These are phyloP conservation scores for Drosophila cognata DNA, from an alignment of 2,888 invertebrate genomes.

Conservation along the genomic window DNA sequence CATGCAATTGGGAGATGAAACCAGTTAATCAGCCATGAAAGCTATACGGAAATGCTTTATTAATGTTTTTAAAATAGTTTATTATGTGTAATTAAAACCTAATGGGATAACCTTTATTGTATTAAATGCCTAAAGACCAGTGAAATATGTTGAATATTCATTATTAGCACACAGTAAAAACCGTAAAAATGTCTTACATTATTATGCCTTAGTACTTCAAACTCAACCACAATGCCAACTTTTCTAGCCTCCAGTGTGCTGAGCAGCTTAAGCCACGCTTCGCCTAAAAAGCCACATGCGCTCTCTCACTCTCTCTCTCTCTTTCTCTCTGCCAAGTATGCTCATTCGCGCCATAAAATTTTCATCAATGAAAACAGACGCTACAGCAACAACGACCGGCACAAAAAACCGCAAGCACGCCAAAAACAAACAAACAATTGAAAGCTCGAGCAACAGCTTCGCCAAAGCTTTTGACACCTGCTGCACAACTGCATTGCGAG, in stretches of 20 bases:
- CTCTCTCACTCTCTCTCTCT: conserved; percentile 14
- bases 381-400: conserved; percentile 68
- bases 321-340: conserved; percentile 3
- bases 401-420: conserved; percentile 57
- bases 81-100: not conserved
- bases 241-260: conserved; percentile 38
- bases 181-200: not conserved
- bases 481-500: conserved; percentile 43
- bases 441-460: conserved; percentile 54
- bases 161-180: not conserved
- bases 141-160: not conserved
- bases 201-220: not conserved
- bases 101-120: not conserved
- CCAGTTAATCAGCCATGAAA: not conserved
- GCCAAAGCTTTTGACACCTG: conserved; percentile 67
- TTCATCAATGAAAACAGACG: conserved; percentile 74
- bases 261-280: conserved; percentile 10
- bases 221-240: not conserved
- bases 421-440: conserved; percentile 57
- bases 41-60: not conserved
- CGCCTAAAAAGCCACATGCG: not conserved
- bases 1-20: not conserved
- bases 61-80: not conserved
- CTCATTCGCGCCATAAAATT: conserved; percentile 48
- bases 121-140: not conserved